Evolutionary conservation across 1,140 invertebrate genomes (phyloP).

Genomic region (Drosophila serrata): DNA sequence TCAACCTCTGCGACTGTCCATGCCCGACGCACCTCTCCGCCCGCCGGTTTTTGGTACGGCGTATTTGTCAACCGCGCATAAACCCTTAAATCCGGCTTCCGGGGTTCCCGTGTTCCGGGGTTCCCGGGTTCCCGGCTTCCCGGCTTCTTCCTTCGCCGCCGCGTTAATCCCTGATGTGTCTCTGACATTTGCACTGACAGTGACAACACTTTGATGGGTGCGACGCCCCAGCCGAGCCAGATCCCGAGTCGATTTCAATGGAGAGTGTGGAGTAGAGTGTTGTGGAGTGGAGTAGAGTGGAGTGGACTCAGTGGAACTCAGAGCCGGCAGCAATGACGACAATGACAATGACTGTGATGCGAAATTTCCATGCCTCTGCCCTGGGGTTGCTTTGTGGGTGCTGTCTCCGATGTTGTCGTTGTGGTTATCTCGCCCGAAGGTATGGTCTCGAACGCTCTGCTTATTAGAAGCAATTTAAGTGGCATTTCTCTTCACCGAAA

Average conservation of each 20-base stretch:
- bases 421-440: constrained; percentile 28
- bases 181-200: constrained; percentile 84
- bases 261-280: constrained; percentile 7
- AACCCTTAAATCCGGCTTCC: constrained; percentile 76
- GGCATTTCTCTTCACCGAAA: constrained; percentile 44
- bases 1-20: constrained; percentile 36
- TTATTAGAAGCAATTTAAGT: constrained; percentile 67
- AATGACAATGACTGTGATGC: constrained; percentile 67
- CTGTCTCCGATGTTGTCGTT: constrained; percentile 29
- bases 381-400: constrained; percentile 41
- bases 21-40: constrained; percentile 7
- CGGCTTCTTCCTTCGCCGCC: constrained; percentile 43
- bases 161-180: constrained; percentile 85
- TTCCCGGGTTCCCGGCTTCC: constrained; percentile 21
- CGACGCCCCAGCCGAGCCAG: constrained; percentile 46
- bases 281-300: constrained; percentile 7
- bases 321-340: constrained; percentile 59
- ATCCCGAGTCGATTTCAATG: constrained; percentile 34
- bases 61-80: constrained; percentile 75
- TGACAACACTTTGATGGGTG: constrained; percentile 85
- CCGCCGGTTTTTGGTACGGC: constrained; percentile 25
- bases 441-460: constrained; percentile 26
- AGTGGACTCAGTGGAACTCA: constrained; percentile 23
- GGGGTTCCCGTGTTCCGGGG: constrained; percentile 47
- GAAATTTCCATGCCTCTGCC: constrained; percentile 48